A percentile compares a stretch with the other conserved stretches of the same genome.
phyloP scores from a whole-genome alignment of 2,888 invertebrate genomes.

The Apamea monoglypha region DNA sequence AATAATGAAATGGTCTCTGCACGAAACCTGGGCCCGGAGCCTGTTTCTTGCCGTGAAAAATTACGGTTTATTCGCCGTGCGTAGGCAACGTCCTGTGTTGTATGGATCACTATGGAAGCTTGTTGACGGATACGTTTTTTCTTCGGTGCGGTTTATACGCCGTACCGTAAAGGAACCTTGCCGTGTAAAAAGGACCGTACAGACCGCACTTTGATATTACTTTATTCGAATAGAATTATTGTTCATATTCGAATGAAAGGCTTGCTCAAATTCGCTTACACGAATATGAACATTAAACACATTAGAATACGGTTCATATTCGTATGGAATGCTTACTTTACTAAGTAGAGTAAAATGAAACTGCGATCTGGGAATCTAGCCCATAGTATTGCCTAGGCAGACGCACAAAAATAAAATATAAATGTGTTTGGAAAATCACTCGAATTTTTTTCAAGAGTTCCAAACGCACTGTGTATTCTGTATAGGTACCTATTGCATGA shows the following conservation, averaged over 20 bases:
- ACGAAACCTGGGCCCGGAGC: too few relatives aligned
- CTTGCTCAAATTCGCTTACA: not conserved
- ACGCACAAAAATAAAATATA: not conserved
- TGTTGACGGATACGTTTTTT: not conserved
- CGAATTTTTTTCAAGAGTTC: not conserved
- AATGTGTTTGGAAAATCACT: not conserved
- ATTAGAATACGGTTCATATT: not conserved
- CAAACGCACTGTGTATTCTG: not conserved
- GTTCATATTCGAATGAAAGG: not conserved
- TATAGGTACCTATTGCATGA: constrained; percentile 1
- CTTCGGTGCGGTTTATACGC: not conserved
- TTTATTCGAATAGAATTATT: not conserved
- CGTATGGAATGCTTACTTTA: not conserved
- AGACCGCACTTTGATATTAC: not conserved
- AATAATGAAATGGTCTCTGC: too few relatives aligned
- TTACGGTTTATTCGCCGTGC: not conserved
- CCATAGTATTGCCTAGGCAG: not conserved
- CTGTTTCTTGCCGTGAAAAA: not conserved
- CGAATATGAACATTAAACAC: not conserved
- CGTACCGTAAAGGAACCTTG: not conserved
- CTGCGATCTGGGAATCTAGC: not conserved
- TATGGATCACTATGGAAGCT: not conserved
- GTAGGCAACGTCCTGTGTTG: not conserved
- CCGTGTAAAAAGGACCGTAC: not conserved
- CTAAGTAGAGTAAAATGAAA: not conserved